Conservation (phyloP, 2,113 vertebrate species). For the Euleptes europaea region DNA sequence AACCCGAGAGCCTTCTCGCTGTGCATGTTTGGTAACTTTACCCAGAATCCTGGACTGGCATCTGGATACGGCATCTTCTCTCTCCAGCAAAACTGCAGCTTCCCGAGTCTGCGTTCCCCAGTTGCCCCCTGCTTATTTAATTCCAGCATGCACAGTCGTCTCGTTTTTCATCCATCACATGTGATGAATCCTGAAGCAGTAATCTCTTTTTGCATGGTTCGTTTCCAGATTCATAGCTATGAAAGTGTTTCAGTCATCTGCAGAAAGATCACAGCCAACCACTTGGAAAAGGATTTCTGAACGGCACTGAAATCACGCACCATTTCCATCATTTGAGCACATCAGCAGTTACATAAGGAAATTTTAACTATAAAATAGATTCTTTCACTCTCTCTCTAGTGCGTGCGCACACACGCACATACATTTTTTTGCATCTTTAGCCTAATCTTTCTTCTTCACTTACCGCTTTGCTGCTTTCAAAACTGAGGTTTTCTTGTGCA, state of each 20-base stretch:
- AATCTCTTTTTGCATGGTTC: constrained; percentile 74
- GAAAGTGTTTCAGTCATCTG: constrained; percentile 46
- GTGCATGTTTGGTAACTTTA: constrained; percentile 57
- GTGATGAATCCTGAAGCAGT: constrained; percentile 63
- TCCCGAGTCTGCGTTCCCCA: constrained; percentile 14
- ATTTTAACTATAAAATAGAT: constrained; percentile 48
- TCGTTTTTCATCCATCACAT: constrained; percentile 64
- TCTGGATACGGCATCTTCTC: constrained; percentile 63
- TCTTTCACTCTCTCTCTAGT: not conserved
- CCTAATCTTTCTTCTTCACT: constrained; percentile 61
- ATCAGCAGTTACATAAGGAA: constrained; percentile 56
- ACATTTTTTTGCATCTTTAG: constrained; percentile 62
- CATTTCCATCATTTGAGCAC: constrained; percentile 63
- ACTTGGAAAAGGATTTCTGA: not conserved
- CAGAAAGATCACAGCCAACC: constrained; percentile 21
- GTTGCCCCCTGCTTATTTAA: constrained; percentile 50
- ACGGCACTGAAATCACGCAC: constrained; percentile 13
- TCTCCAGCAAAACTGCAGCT: not conserved
- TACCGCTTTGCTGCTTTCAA: constrained; percentile 62
- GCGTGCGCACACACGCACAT: too few species aligned
- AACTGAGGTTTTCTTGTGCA: constrained; percentile 40
- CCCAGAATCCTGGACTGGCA: constrained; percentile 45
- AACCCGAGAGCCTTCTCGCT: constrained; percentile 52
- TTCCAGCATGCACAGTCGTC: constrained; percentile 64
- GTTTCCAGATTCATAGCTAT: constrained; percentile 54